Conservation (phyloP, 1,140 invertebrate species). For the Brachionus asplanchnoidis region DNA sequence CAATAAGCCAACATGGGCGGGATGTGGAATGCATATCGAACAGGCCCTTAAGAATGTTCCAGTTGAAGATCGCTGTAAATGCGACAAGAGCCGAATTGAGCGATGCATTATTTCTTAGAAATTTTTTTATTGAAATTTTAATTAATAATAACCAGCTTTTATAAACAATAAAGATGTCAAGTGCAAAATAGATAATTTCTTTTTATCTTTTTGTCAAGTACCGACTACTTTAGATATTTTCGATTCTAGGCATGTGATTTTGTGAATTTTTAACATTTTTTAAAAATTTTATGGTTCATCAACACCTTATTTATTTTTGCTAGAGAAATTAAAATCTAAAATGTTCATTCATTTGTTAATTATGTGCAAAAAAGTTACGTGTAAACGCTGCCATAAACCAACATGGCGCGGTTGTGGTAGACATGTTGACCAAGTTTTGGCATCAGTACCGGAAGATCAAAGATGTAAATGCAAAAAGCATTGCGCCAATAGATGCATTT, state of each 20-base stretch:
- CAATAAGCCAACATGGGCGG: conserved; percentile 37
- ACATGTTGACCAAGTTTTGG: conserved; percentile 11
- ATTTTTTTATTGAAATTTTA: neutral
- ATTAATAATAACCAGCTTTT: neutral
- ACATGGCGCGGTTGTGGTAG: conserved; percentile 30
- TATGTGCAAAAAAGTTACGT: conserved; percentile 29
- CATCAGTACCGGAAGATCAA: neutral
- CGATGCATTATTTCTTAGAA: neutral
- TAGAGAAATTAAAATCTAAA: neutral
- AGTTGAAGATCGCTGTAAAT: conserved; percentile 25
- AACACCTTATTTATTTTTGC: neutral
- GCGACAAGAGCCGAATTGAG: conserved; percentile 12
- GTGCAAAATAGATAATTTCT: neutral
- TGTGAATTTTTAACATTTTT: neutral
- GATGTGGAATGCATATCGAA: conserved; percentile 42
- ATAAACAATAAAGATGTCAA: neutral
- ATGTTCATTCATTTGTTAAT: neutral
- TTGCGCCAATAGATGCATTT: neutral
- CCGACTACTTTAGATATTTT: neutral
- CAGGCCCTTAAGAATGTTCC: conserved; percentile 26
- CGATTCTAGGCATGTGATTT: neutral
- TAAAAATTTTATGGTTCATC: neutral
- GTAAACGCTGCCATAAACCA: neutral
- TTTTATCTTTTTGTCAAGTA: neutral
- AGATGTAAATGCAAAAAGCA: conserved; percentile 14